Evolutionary conservation across 2,797 vertebrate species (phyloP), one percentile per base, ranked within the genome.

Genomic region (Lindbergichthys nudifrons): DNA sequence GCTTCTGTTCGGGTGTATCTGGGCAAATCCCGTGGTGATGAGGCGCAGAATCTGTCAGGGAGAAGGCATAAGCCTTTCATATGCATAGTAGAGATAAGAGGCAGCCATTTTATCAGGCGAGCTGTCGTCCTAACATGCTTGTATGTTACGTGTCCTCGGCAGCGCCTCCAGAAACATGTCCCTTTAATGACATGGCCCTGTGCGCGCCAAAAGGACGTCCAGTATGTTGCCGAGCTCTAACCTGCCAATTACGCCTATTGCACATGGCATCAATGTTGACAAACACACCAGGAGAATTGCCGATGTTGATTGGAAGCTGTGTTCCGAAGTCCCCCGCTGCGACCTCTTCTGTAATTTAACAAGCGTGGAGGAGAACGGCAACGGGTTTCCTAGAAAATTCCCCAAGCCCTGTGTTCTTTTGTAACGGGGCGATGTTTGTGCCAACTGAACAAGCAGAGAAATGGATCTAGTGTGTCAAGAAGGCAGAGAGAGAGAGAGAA

Each of bases 1-100:
- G 87, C 85, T 84, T 87, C 88, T 88, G 86, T 92, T 91, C 86
- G 89, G 87, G 85, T 88, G 84, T 91, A 92, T 90, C 92, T 91
- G 84, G 85, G 90, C 89, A 94, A 94, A 94, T 94, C 93, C 92
- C 89, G 70, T 74, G 83, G 87, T 86, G 93, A 92, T 88, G 90
- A 92, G 93, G 89, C 88, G 63, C 89, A 87, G 87, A 93, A 89
- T 94, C 91, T 95, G 94, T 94, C 93, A 94, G 79, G 75, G 90
- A 94, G 93, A 93, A 93, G 84, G 87, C 91, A 89, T 94, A 94
- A 95, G 94, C 94, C 93, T 94, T 94, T 95, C 93, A 94, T 94
- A 94, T 95, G 94, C 92, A 94, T 91, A 89, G 91, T 70, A 66
- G 92, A 95, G 95, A 95, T 96, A 94, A 95, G 93, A 95, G 78